Conservation (phyloP, 2,888 invertebrate genomes). For the Cepaea hortensis region DNA sequence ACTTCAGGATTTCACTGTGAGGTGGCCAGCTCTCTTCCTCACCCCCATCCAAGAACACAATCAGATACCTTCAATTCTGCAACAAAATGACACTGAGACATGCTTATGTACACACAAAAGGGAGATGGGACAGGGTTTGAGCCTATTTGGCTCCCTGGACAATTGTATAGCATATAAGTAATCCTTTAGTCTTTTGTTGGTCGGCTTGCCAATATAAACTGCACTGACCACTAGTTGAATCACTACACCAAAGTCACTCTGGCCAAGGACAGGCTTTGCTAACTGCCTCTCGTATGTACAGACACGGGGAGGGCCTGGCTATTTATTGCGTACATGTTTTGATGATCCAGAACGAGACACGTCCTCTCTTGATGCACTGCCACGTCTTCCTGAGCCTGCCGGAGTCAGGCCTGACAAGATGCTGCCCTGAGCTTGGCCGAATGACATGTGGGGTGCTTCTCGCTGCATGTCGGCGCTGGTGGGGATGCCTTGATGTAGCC, state of each 20-base stretch:
- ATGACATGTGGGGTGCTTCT: constrained; percentile 66
- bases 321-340: constrained; percentile 61
- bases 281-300: not conserved
- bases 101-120: no score
- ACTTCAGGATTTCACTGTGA: no score
- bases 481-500: constrained; percentile 73
- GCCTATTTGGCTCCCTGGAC: not conserved
- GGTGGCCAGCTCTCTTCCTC: no score
- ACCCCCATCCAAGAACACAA: no score
- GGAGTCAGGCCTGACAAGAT: constrained; percentile 55
- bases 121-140: no score
- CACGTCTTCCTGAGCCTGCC: constrained; percentile 68
- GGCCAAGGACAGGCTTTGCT: no score
- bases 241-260: not conserved
- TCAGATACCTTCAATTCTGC: no score
- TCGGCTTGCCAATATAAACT: not conserved
- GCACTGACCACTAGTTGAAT: not conserved
- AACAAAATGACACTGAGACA: no score
- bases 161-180: not conserved
- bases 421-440: constrained; percentile 61
- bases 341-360: constrained; percentile 67
- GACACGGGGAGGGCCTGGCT: not conserved
- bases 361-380: constrained; percentile 72
- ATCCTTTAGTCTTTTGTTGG: not conserved
- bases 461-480: constrained; percentile 65